Evolutionary conservation across 2,888 invertebrate genomes (phyloP).

Genomic region (Eristalis intricaria): DNA sequence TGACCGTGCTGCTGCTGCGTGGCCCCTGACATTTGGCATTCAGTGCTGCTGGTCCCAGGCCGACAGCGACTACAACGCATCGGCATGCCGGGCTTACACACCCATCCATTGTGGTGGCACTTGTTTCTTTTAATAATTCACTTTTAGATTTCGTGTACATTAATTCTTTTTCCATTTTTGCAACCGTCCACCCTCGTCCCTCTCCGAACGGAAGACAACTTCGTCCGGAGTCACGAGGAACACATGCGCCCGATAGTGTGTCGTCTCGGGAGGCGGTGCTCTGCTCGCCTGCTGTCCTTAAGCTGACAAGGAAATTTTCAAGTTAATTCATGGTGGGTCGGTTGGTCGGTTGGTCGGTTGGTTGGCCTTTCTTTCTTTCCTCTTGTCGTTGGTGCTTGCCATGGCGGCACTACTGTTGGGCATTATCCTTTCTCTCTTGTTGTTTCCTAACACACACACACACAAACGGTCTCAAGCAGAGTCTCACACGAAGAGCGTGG

Average conservation of each 20-base stretch:
- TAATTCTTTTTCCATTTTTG: constrained; percentile 51
- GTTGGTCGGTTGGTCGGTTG: background rate
- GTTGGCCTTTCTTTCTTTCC: background rate
- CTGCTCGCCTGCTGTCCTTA: constrained; percentile 47
- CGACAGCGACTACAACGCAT: background rate
- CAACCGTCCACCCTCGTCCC: background rate
- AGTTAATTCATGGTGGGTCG: constrained; percentile 45
- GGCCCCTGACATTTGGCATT: constrained; percentile 41
- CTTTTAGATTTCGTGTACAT: constrained; percentile 63
- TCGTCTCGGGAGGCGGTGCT: background rate
- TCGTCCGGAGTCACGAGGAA: background rate
- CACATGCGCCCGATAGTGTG: background rate
- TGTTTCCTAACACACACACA: background rate
- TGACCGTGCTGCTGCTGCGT: constrained; percentile 27
- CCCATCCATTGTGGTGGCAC: constrained; percentile 42
- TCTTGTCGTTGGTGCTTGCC: constrained; percentile 30
- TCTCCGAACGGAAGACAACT: background rate
- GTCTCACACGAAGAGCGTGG: background rate
- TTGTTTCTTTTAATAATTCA: constrained; percentile 61
- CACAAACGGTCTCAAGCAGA: background rate
- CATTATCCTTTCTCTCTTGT: constrained; percentile 36
- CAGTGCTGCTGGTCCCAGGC: background rate
- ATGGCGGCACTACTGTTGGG: constrained; percentile 23
- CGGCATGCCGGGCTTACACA: constrained; percentile 58
- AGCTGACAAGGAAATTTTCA: constrained; percentile 61